Base-by-base conservation (phyloP, 1,140 invertebrate genomes). In the Pseudachorutes palmiensis region DNA sequence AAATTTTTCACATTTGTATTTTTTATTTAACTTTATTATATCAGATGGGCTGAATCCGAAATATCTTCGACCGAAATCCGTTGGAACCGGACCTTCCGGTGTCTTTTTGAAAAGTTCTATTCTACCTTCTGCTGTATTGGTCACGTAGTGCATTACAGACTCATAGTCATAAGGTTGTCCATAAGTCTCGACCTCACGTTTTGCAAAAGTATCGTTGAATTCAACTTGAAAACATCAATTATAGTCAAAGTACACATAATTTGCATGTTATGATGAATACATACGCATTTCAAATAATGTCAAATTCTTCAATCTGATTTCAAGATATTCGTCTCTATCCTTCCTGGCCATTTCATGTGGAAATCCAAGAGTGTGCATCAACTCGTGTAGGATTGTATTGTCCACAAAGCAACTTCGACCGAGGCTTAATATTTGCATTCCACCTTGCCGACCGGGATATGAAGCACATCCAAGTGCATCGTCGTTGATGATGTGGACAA, bases 271-370 rank as follows among this genome's bases (percentile, higher is more conserved):
- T 9, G 36, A 41, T 9, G 19, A 41, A 41, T 41, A 41, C 5
- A 41, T 41, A 41, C 36, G 5, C 36, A 41, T 41, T 41, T 41
- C 36, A 41, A 19, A 5, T 9, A 41, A 19, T 5, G 36, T 9
- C 36, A 41, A 41, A 19, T 41, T 41, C 5, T 41, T 5, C 5
- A 41, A 41, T 5, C 36, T 5, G 36, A 41, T 41, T 19, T 41
- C 36, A 41, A 73, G 64, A 31, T 69, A 74, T 16, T 67, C 45
- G 62, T 71, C 67, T 64, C 68, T 45, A 60, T 75, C 73, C 2
- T 64, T 57, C 5, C 70, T 45, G 12, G 45, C 65, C 2, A 72
- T 71, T 36, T 72, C 70, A 45, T 72, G 73, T 24, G 64, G 19
- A 55, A 74, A 74, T 5, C 70, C 68, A 36, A 71, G 29, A 36